phyloP scores from a whole-genome alignment of 2,888 invertebrate genomes.

The Lasioglossum leucozonium region DNA sequence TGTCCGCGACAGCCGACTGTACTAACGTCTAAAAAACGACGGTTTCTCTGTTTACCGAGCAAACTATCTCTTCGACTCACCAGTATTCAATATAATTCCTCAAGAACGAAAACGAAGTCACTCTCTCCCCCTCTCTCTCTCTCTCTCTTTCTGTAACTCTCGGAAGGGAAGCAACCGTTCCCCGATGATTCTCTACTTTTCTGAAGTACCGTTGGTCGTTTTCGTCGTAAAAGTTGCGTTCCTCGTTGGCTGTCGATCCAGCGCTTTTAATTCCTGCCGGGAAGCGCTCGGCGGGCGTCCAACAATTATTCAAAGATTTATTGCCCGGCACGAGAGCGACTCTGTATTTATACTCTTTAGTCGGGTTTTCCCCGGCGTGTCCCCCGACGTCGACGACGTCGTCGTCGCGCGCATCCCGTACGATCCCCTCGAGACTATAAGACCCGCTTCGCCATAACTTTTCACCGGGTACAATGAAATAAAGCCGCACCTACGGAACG shows the following conservation, averaged over 20 bases:
- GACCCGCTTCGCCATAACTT: slow-evolving; percentile 26
- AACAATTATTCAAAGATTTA: slow-evolving; percentile 31
- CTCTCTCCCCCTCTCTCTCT: no score
- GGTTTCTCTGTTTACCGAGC: neutral
- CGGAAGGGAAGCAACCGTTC: neutral
- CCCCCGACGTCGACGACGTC: slow-evolving; percentile 20
- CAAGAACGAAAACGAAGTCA: neutral
- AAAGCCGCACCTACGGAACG: slow-evolving; percentile 19
- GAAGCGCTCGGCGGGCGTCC: neutral
- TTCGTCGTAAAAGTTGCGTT: neutral
- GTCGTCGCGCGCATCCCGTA: slow-evolving; percentile 27
- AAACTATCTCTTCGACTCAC: neutral
- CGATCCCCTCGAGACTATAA: slow-evolving; percentile 24
- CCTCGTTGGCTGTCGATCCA: neutral
- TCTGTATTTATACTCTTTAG: slow-evolving; percentile 11
- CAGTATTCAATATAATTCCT: neutral
- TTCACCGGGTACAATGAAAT: slow-evolving; percentile 30
- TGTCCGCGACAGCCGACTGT: neutral
- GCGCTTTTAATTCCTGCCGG: neutral
- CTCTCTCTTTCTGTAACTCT: neutral
- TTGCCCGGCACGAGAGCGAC: neutral
- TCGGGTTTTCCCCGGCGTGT: neutral
- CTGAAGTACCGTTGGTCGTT: neutral
- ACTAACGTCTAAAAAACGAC: neutral
- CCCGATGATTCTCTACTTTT: neutral